These are phyloP conservation scores for Clarias fuscus DNA, from an alignment of 2,797 vertebrate genomes.

Conservation along the genomic window DNA sequence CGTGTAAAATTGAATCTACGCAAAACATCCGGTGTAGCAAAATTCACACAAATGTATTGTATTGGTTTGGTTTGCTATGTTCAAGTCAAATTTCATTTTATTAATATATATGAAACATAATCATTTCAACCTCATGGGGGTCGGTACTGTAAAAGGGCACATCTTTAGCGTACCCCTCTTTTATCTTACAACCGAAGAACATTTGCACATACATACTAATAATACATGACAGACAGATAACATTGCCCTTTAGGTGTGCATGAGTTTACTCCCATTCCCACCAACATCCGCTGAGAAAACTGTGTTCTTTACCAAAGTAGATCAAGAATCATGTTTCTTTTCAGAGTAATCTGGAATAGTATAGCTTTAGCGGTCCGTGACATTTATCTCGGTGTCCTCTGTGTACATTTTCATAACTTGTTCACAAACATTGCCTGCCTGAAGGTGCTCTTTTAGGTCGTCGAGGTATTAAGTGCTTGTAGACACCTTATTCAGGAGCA, in stretches of 20 bases:
- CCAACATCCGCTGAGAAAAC: background rate
- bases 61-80: background rate
- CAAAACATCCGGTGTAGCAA: background rate
- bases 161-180: background rate
- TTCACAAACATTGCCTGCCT: conserved; percentile 22
- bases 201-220: background rate
- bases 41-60: background rate
- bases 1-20: background rate
- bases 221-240: background rate
- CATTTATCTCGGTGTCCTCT: conserved; percentile 20
- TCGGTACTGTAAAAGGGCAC: background rate
- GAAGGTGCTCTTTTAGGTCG: conserved; percentile 24
- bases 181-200: background rate
- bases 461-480: conserved; percentile 3
- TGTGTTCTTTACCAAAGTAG: background rate
- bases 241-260: background rate
- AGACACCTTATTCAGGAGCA: conserved; percentile 22
- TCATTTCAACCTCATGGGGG: background rate
- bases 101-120: background rate
- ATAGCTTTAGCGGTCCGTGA: conserved; percentile 9
- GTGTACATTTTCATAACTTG: conserved; percentile 26
- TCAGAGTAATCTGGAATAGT: background rate
- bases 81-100: background rate
- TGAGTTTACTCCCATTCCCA: background rate
- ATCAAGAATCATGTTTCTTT: conserved; percentile 18